phyloP scores from a whole-genome alignment of 2,888 invertebrate species.

The Micropterix aruncella region DNA sequence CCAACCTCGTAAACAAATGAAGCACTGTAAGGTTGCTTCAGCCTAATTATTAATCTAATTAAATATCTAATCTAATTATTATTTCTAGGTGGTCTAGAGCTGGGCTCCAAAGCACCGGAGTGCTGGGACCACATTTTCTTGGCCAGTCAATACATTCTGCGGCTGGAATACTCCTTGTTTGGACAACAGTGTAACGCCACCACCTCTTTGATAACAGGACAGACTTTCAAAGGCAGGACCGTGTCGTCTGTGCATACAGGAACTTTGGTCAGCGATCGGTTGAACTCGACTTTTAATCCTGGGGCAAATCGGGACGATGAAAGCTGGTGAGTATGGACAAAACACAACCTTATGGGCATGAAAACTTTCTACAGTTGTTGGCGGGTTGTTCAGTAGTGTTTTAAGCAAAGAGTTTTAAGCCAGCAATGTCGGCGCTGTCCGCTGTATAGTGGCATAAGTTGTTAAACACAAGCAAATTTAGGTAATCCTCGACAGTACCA shows the following conservation, averaged over 20 bases:
- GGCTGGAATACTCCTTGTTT: constrained; percentile 81
- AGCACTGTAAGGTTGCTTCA: too few species aligned
- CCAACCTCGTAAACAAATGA: too few species aligned
- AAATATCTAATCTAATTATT: too few species aligned
- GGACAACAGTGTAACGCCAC: constrained; percentile 64
- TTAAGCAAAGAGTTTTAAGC: too few species aligned
- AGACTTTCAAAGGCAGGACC: constrained; percentile 45
- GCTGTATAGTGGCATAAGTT: too few species aligned
- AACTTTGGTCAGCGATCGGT: constrained; percentile 17
- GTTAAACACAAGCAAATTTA: too few species aligned
- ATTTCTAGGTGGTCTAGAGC: constrained; percentile 57
- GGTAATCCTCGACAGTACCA: too few species aligned
- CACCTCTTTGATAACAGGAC: constrained; percentile 49
- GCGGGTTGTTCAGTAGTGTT: too few species aligned
- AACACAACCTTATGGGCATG: constrained; percentile 2
- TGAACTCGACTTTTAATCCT: constrained; percentile 43
- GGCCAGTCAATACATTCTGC: constrained; percentile 85
- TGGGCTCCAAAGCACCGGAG: constrained; percentile 83
- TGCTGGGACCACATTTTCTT: constrained; percentile 95
- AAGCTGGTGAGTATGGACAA: constrained; percentile 56
- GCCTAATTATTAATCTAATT: too few species aligned
- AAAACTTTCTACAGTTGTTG: not conserved
- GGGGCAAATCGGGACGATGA: constrained; percentile 45
- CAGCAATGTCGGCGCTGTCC: too few species aligned
- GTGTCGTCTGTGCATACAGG: constrained; percentile 45